Base-by-base conservation (phyloP, 2,888 invertebrate genomes). In the Odontocolon sp. region DNA sequence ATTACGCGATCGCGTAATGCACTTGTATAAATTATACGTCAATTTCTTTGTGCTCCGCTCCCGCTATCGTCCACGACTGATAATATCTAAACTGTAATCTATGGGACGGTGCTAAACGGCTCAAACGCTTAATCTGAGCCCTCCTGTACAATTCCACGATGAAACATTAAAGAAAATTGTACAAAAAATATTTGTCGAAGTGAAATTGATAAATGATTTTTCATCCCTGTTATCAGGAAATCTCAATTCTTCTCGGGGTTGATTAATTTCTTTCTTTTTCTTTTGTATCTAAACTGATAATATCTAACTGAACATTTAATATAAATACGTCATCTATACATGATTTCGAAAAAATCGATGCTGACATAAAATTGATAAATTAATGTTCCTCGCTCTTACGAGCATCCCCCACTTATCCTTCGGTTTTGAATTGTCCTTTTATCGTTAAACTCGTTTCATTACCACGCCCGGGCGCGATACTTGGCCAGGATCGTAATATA, bases 1-100 rank as follows among this genome's bases (percentile, higher is more conserved):
- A 26, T 14, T 57, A 23, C 42, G 28, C 33, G 4, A 67, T 45
- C 50, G 38, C 56, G 11, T 16, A 57, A 63, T 68, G 23, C 59
- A 68, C 50, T 78, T 78, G 74, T 78, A 63, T 40, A 50, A 59
- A 47, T 57, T 42, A 31, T 67, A 45, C 9, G 57, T 50, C 47
- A 36, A 31, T 50, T 14, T 26, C 54, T 42, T 21, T 18, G 16
- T 9, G 23, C 40, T 40, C 8, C 8, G 40, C n/a, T 40, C 5
- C 11, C 52, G 14, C 9, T 47, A 3, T 36, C 18, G 8, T 23
- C 33, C 18, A 38, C 14, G 38, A 47, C 6, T 36, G 26, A 59
- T 38, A 47, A 63, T 61, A 45, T 42, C 28, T 14, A 8, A 50
- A 68, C 66, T 74, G 50, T 71, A 64, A 28, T 18, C 38, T 42